Base-by-base conservation (phyloP, 2,113 vertebrate species). In the Neodontobutis hainanensis region DNA sequence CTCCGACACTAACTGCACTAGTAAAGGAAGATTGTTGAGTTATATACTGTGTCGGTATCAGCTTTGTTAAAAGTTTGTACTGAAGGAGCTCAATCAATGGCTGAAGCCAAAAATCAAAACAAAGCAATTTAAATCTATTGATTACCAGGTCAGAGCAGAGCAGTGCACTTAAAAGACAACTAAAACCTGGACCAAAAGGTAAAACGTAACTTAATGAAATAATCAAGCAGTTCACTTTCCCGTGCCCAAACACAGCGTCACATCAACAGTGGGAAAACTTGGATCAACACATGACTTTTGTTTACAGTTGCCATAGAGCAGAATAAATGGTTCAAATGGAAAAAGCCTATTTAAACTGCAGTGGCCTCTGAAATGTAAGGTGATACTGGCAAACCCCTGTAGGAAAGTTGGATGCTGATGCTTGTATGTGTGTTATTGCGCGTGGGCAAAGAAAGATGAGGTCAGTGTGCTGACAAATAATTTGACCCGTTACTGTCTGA, bases 401-500 rank as follows among this genome's bases (percentile, higher is more conserved):
- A 69, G 61, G 43, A 62, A 56, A 58, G 36, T 46, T 63, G 46
- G 16, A 45, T 63, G 59, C 40, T 4, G 14, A 50, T 34, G 27
- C 43, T 40, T 53, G 40, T 66, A 51, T 75, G 69, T 70, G 49
- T 50, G 52, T 34, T 16, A 49, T 51, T 42, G 68, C 61, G 44
- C 32, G 70, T 55, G 71, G 65, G 73, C 27, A 60, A 72, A 67
- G 61, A 59, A 27, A 75, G 73, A 80, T 68, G 75, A 83, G 83
- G 71, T 78, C 74, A 75, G 65, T 68, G 75, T 69, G 77, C 78
- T 77, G 71, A 78, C 64, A 78, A 81, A 70, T 86, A 83, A 88
- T 90, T 88, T 88, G 69, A 87, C 70, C 81, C 73, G 66, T 70
- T 66, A 10, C 81, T 65, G 73, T 84, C 5, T 78, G 75, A 83